Evolutionary conservation across 2,113 vertebrate species (phyloP).

Genomic region (Istiophorus platypterus): DNA sequence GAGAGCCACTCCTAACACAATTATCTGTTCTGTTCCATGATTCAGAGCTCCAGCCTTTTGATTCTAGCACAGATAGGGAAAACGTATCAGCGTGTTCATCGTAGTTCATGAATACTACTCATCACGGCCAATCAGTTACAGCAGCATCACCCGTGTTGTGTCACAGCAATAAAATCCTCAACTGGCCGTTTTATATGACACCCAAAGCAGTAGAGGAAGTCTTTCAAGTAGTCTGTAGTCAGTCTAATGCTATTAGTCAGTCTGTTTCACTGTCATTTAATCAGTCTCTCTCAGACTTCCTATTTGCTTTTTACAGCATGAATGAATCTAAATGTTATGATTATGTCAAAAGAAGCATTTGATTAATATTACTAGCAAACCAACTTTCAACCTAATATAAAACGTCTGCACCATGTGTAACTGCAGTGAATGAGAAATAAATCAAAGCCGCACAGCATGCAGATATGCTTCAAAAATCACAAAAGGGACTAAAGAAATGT

Average conservation of each 20-base stretch:
- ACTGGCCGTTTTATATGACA: constrained; percentile 9
- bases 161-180: constrained; percentile 20
- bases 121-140: constrained; percentile 49
- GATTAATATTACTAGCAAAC: too few relatives aligned
- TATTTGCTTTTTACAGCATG: not conserved
- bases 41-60: constrained; percentile 33
- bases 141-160: constrained; percentile 15
- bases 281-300: not conserved
- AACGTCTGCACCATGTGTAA: not conserved
- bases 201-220: not conserved
- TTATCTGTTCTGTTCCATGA: constrained; percentile 47
- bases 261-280: not conserved
- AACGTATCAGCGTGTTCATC: constrained; percentile 42
- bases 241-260: constrained; percentile 12
- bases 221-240: constrained; percentile 1
- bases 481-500: too few relatives aligned
- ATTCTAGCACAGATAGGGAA: constrained; percentile 24
- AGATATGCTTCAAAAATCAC: too few relatives aligned
- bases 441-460: too few relatives aligned
- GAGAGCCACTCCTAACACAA: constrained; percentile 63
- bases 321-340: not conserved
- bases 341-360: not conserved
- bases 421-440: not conserved
- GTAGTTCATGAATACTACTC: constrained; percentile 50
- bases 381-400: not conserved